Conservation (phyloP, 2,113 vertebrate species). For the Pyxicephalus adspersus region DNA sequence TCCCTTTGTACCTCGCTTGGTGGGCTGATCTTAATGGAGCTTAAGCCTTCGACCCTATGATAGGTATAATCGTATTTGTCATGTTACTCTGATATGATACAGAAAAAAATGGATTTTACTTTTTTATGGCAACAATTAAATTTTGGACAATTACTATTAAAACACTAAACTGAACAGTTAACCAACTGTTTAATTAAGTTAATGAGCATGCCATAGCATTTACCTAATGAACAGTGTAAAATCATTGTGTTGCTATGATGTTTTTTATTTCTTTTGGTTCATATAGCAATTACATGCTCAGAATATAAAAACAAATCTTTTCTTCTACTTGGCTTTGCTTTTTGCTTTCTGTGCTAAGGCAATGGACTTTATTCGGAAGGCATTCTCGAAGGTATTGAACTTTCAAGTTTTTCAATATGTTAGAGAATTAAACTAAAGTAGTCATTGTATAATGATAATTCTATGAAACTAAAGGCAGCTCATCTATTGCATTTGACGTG, state of each 20-base stretch:
- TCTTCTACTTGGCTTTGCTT: background rate
- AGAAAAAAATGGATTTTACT: too few relatives aligned
- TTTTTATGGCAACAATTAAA: too few relatives aligned
- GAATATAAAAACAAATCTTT: background rate
- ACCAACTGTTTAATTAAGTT: background rate
- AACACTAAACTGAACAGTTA: too few relatives aligned
- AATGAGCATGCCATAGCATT: background rate
- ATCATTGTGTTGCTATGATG: background rate
- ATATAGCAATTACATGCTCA: background rate
- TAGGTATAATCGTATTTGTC: too few relatives aligned
- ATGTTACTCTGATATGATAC: too few relatives aligned
- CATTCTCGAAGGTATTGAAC: background rate
- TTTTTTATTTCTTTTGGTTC: background rate
- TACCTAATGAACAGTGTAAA: background rate
- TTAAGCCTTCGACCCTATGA: too few relatives aligned
- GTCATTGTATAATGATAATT: too few relatives aligned
- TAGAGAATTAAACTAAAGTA: background rate
- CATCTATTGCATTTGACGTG: too few relatives aligned
- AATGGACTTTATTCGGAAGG: background rate
- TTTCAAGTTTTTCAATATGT: background rate
- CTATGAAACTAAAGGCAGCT: too few relatives aligned
- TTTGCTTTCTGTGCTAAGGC: background rate
- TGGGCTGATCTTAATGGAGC: too few relatives aligned
- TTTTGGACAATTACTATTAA: too few relatives aligned
- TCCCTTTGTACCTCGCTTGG: too few relatives aligned